Percentiles rank a stretch among this genome's conserved stretches.
Conservation (phyloP, 2,888 invertebrate species). For the Ctenicera cuprea region DNA sequence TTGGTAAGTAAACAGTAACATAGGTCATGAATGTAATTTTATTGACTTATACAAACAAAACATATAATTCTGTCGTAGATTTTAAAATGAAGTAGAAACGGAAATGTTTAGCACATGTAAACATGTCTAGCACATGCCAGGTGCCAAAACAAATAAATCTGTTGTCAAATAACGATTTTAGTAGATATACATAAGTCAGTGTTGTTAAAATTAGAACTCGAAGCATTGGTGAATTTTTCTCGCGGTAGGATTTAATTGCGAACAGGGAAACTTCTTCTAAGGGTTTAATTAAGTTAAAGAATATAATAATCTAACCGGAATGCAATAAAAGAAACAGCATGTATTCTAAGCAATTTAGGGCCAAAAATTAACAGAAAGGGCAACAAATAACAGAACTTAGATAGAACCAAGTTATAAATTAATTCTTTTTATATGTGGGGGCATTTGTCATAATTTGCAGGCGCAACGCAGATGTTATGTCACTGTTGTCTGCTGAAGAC, state of each 20-base stretch:
- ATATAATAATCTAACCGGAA: slow-evolving; percentile 17
- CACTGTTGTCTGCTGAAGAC: slow-evolving; percentile 66
- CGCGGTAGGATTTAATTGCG: background rate
- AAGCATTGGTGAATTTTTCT: background rate
- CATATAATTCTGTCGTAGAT: slow-evolving; percentile 26
- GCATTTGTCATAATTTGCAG: slow-evolving; percentile 69
- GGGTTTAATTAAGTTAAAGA: slow-evolving; percentile 30
- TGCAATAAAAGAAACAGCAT: slow-evolving; percentile 47
- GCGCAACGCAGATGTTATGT: slow-evolving; percentile 69
- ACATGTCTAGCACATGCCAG: slow-evolving; percentile 33
- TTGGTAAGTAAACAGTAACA: too few species aligned
- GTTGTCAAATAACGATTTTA: slow-evolving; percentile 24
- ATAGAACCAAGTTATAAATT: slow-evolving; percentile 56
- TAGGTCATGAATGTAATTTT: too few species aligned
- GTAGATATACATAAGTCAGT: background rate
- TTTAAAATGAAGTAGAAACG: slow-evolving; percentile 31
- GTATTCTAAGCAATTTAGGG: slow-evolving; percentile 45
- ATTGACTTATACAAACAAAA: slow-evolving; percentile 20
- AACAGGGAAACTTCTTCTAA: background rate
- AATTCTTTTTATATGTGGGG: slow-evolving; percentile 59
- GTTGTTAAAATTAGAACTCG: slow-evolving; percentile 31
- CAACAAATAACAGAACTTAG: slow-evolving; percentile 48
- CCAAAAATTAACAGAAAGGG: slow-evolving; percentile 51
- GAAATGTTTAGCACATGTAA: slow-evolving; percentile 36
- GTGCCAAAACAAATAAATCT: slow-evolving; percentile 38